Percentiles rank a stretch among this genome's conserved stretches.
phyloP scores from a whole-genome alignment of 2,888 invertebrate species.

The Eurois occulta region DNA sequence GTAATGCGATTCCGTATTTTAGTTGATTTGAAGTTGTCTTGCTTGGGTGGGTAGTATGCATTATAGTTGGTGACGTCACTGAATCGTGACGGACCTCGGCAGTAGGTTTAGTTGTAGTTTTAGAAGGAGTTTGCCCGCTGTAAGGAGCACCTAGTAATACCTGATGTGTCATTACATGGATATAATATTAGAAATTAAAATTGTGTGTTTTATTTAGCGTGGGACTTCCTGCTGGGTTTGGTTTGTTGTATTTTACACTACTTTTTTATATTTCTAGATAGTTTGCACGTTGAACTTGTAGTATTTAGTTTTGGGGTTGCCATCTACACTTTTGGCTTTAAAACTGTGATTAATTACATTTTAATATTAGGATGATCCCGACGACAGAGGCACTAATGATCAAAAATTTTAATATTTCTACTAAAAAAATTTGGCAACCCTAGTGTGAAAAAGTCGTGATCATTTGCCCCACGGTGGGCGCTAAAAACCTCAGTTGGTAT shows the following conservation, averaged over 20 bases:
- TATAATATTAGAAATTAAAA: conserved; percentile 86
- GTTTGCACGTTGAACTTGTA: conserved; percentile 76
- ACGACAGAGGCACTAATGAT: conserved; percentile 63
- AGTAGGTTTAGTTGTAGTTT: conserved; percentile 81
- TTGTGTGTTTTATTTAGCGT: conserved; percentile 89
- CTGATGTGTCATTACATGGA: conserved; percentile 89
- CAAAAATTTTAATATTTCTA: conserved; percentile 66
- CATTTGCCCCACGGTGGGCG: conserved; percentile 77
- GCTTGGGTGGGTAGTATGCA: conserved; percentile 51
- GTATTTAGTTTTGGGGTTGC: conserved; percentile 69
- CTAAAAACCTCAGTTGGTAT: conserved; percentile 66
- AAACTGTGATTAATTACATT: conserved; percentile 69
- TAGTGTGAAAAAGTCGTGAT: conserved; percentile 72
- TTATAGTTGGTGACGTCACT: conserved; percentile 56
- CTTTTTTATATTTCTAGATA: conserved; percentile 71
- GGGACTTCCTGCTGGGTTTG: conserved; percentile 82
- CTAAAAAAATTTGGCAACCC: conserved; percentile 73
- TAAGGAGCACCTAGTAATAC: conserved; percentile 87
- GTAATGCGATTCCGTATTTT: conserved; percentile 48
- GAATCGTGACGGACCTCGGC: conserved; percentile 74
- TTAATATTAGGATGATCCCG: conserved; percentile 62
- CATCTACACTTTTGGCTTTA: conserved; percentile 67
- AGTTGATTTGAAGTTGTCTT: conserved; percentile 57
- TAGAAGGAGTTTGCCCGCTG: conserved; percentile 87
- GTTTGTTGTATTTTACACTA: conserved; percentile 70